phyloP scores from a whole-genome alignment of 2,888 invertebrate species.

The Ceraclea dissimilis region DNA sequence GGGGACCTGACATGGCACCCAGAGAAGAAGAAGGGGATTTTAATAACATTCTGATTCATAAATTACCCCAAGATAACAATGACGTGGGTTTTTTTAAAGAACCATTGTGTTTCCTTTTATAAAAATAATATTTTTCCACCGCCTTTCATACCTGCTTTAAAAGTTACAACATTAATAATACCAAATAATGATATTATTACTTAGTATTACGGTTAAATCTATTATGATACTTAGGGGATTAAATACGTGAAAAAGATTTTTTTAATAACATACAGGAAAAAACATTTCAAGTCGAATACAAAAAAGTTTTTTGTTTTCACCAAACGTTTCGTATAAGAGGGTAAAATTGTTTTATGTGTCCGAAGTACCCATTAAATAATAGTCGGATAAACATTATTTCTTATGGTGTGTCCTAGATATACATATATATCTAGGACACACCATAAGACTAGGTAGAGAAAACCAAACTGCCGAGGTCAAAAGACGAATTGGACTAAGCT shows the following conservation, averaged over 20 bases:
- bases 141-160: conserved; percentile 16
- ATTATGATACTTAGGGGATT: background rate
- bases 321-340: conserved; percentile 7
- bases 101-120: conserved; percentile 50
- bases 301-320: conserved; percentile 17
- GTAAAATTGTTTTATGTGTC: conserved; percentile 22
- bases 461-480: too few species aligned
- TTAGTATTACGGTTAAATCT: too few species aligned
- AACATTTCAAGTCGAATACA: background rate
- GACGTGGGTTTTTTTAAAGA: conserved; percentile 42
- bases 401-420: too few species aligned
- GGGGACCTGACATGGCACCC: too few species aligned
- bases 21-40: conserved; percentile 19
- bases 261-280: conserved; percentile 5
- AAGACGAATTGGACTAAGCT: too few species aligned
- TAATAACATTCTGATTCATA: conserved; percentile 33
- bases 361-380: conserved; percentile 22
- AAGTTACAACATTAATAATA: conserved; percentile 23
- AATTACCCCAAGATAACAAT: conserved; percentile 54
- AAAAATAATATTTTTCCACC: conserved; percentile 28
- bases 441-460: too few species aligned
- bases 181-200: background rate
- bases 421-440: too few species aligned
- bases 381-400: conserved; percentile 24
- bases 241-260: conserved; percentile 1